Percentiles rank a stretch among this genome's conserved stretches.
Evolutionary conservation across 2,888 invertebrate species (phyloP).

Genomic region (Pachycephus smyrnensis): DNA sequence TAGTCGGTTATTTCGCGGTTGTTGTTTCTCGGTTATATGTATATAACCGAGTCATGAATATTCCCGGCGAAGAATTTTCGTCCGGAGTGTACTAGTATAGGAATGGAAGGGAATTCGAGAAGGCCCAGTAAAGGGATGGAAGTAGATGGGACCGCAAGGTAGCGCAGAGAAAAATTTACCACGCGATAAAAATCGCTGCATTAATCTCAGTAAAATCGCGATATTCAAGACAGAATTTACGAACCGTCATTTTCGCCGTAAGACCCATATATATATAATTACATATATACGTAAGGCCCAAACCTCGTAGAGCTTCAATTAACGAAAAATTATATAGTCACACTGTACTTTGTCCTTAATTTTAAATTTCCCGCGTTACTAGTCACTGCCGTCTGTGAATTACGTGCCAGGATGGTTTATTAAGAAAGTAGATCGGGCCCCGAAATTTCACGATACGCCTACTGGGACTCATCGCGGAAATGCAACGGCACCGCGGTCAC

Average conservation of each 20-base stretch:
- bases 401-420: not conserved
- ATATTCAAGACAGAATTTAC: too few species aligned
- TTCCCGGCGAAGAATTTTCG: not conserved
- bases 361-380: not conserved
- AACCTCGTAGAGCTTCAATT: not conserved
- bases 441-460: not conserved
- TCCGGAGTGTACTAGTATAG: not conserved
- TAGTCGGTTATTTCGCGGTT: not conserved
- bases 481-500: not conserved
- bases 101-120: not conserved
- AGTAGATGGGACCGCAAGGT: too few species aligned
- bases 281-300: too few species aligned
- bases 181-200: not conserved
- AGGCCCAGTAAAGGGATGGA: not conserved
- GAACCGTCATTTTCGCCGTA: too few species aligned
- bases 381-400: not conserved
- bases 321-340: not conserved
- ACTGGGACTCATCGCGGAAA: not conserved
- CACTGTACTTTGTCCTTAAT: not conserved
- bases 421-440: not conserved
- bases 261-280: too few species aligned
- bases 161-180: not conserved
- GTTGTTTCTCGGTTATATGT: not conserved
- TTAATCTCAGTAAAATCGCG: not conserved
- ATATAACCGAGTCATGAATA: not conserved